Conservation (phyloP, 2,113 vertebrate species). For the Thryonomys swinderianus region DNA sequence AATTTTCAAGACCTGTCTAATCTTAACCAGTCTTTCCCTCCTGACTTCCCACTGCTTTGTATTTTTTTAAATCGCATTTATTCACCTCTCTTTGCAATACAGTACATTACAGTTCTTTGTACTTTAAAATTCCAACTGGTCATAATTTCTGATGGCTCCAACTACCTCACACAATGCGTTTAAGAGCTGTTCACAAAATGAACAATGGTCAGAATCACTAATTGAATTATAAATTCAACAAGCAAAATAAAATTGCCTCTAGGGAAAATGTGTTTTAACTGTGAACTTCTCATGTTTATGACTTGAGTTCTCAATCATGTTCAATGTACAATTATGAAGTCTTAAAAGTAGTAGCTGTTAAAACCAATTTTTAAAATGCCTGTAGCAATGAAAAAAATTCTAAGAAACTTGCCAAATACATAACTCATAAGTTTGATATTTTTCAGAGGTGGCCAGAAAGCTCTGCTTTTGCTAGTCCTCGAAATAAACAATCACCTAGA, state of each 20-base stretch:
- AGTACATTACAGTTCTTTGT: not conserved
- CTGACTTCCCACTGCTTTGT: not conserved
- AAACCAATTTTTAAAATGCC: not conserved
- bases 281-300: not conserved
- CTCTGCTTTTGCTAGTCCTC: not conserved
- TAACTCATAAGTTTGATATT: not conserved
- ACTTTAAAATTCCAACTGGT: not conserved
- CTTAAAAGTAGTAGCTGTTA: not conserved
- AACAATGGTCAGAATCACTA: not conserved
- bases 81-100: not conserved
- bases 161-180: not conserved
- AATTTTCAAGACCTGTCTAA: not conserved
- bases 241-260: not conserved
- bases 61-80: not conserved
- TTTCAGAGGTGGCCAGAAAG: not conserved
- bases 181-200: conserved; percentile 34
- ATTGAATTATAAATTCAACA: not conserved
- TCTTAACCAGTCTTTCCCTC: not conserved
- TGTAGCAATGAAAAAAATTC: not conserved
- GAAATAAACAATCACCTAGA: not conserved
- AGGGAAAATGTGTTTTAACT: not conserved
- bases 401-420: not conserved
- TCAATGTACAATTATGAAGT: not conserved
- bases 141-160: not conserved
- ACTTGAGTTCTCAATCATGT: not conserved